phyloP scores from a whole-genome alignment of 2,797 vertebrate species.

The Sebastes taczanowskii region DNA sequence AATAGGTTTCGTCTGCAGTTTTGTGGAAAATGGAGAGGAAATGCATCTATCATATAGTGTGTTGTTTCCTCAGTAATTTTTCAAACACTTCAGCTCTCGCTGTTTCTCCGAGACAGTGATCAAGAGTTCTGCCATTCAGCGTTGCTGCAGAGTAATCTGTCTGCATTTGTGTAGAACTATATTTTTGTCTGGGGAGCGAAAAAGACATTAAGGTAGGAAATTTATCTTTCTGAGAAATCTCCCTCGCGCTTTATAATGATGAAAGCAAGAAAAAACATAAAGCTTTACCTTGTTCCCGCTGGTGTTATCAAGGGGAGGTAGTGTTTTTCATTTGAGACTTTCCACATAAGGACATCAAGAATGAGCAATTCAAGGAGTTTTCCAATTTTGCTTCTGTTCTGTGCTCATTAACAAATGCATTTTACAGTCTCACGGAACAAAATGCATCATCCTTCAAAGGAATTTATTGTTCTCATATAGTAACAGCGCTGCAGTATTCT shows the following conservation, averaged over 20 bases:
- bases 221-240: conserved; percentile 56
- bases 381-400: conserved; percentile 10
- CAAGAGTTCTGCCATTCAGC: conserved; percentile 57
- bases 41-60: conserved; percentile 8
- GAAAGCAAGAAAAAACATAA: conserved; percentile 14
- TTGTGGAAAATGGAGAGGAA: conserved; percentile 12
- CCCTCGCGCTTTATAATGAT: conserved; percentile 25
- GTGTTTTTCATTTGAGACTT: conserved; percentile 32
- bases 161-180: conserved; percentile 44
- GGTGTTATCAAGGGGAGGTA: conserved; percentile 15
- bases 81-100: conserved; percentile 28
- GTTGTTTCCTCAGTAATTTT: conserved; percentile 31
- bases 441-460: conserved; percentile 27
- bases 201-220: conserved; percentile 31
- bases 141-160: conserved; percentile 37
- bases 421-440: conserved; percentile 14
- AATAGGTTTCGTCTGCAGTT: not conserved
- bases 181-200: conserved; percentile 42
- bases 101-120: conserved; percentile 49
- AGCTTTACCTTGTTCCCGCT: conserved; percentile 29
- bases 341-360: conserved; percentile 14
- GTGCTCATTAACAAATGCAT: conserved; percentile 23
- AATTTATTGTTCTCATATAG: conserved; percentile 44
- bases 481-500: conserved; percentile 15
- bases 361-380: conserved; percentile 26